Percentiles rank a stretch among this genome's conserved stretches.
Evolutionary conservation across 2,113 vertebrate species (phyloP).

Genomic region (Ceyx margarethae): DNA sequence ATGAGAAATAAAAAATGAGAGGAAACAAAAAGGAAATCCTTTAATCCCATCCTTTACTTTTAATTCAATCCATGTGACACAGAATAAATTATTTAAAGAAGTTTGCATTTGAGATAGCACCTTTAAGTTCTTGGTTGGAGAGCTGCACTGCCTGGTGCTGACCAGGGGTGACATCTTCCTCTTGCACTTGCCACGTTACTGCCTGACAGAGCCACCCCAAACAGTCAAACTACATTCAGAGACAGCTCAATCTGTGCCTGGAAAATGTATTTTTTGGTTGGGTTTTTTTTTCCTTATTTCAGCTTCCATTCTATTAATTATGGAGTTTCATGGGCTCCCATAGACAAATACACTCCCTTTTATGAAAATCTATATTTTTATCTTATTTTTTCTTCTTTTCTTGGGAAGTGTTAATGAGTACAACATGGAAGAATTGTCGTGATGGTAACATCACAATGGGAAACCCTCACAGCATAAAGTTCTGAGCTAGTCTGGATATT

Average conservation of each 20-base stretch:
- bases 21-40: not conserved
- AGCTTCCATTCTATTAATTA: not conserved
- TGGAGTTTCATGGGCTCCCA: not conserved
- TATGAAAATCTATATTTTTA: not conserved
- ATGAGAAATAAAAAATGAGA: not conserved
- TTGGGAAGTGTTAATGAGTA: not conserved
- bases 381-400: not conserved
- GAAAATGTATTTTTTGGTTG: not conserved
- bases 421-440: not conserved
- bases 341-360: not conserved
- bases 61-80: not conserved
- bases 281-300: not conserved
- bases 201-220: not conserved
- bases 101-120: not conserved
- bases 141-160: not conserved
- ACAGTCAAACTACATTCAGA: not conserved
- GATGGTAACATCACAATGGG: not conserved
- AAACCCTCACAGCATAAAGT: not conserved
- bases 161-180: not conserved
- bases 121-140: not conserved
- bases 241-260: not conserved
- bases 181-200: rapidly evolving
- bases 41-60: not conserved
- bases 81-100: not conserved
- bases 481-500: not conserved